Evolutionary conservation across 2,113 vertebrate species (phyloP).

Genomic region (Amblyornis subalaris): DNA sequence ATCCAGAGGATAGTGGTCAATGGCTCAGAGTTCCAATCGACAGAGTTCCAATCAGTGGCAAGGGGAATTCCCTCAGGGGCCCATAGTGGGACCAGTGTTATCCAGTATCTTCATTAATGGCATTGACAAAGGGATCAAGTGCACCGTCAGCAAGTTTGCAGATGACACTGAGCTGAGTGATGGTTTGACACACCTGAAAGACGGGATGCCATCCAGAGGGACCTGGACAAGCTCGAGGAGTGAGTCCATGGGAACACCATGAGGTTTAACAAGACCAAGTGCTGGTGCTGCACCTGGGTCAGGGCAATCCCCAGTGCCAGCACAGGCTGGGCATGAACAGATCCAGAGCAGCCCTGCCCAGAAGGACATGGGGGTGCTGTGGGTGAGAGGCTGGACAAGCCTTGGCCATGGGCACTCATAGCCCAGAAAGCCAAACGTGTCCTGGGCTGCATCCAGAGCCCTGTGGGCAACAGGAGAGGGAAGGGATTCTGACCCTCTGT

Average conservation of each 20-base stretch:
- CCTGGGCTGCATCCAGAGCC: not conserved
- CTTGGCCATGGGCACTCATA: not conserved
- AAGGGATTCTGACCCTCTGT: not conserved
- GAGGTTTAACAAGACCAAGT: not conserved
- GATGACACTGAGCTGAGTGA: not conserved
- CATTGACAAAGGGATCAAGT: not conserved
- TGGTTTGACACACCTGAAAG: not conserved
- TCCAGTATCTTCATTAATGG: not conserved
- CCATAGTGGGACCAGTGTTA: not conserved
- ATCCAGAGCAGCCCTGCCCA: not conserved
- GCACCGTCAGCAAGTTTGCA: not conserved
- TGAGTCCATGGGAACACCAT: not conserved
- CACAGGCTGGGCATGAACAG: not conserved
- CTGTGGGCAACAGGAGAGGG: not conserved
- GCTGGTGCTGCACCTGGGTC: not conserved
- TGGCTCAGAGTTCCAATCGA: not conserved
- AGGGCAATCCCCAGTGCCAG: rapidly evolving
- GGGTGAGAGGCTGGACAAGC: not conserved
- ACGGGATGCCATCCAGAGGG: not conserved
- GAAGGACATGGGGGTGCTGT: not conserved
- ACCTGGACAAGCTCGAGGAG: not conserved
- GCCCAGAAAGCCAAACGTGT: not conserved
- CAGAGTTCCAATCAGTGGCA: not conserved
- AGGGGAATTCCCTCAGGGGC: not conserved
- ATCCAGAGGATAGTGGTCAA: not conserved